Evolutionary conservation across 1,140 invertebrate genomes (phyloP).

Genomic region (Euglossa dilemma): DNA sequence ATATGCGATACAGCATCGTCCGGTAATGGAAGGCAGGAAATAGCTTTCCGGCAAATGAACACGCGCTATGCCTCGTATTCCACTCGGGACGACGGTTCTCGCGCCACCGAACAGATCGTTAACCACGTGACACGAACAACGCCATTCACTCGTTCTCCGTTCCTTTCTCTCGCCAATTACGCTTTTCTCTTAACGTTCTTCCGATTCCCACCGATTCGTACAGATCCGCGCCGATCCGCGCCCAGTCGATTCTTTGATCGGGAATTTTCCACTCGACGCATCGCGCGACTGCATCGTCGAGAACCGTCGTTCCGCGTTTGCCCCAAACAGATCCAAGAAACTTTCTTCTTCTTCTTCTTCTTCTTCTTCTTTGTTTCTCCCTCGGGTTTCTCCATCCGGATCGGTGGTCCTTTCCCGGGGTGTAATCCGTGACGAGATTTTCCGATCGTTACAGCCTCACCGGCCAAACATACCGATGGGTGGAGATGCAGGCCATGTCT

Average conservation of each 20-base stretch:
- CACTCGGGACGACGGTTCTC: conserved; percentile 47
- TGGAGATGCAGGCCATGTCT: conserved; percentile 43
- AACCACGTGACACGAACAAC: conserved; percentile 62
- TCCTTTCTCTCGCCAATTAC: neutral
- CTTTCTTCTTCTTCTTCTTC: no score
- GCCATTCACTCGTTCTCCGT: conserved; percentile 34
- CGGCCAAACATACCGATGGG: conserved; percentile 9
- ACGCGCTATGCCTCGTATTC: conserved; percentile 65
- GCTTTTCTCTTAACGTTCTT: neutral
- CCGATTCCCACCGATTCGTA: neutral
- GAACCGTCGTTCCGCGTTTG: neutral
- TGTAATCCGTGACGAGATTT: conserved; percentile 15
- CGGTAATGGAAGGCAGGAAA: conserved; percentile 67
- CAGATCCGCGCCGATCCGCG: no score
- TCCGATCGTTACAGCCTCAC: conserved; percentile 31
- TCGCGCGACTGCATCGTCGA: neutral
- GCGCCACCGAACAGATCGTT: conserved; percentile 64
- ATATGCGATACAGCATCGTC: conserved; percentile 32
- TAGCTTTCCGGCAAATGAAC: conserved; percentile 73
- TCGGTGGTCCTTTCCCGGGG: neutral
- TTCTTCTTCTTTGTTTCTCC: no score
- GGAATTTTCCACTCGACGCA: neutral
- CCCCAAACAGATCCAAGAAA: no score
- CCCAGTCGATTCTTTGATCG: neutral
- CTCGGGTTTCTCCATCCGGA: neutral